Conservation (phyloP, 1,140 invertebrate species). For the Drosophila tani region DNA sequence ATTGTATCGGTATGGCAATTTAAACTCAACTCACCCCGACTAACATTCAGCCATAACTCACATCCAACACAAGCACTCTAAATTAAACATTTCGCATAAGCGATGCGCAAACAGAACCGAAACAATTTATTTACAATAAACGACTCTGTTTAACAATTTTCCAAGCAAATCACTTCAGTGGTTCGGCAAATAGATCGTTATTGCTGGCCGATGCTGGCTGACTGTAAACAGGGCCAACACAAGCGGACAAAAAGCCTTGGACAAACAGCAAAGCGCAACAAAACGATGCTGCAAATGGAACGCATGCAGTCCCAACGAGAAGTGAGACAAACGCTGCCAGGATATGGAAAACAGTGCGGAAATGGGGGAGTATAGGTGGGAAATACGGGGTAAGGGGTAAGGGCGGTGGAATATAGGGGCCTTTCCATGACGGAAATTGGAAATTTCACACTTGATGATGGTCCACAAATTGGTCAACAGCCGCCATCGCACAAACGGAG, state of each 20-base stretch:
- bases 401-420: not conserved
- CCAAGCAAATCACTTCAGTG: constrained; percentile 41
- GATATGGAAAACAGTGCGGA: constrained; percentile 6
- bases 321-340: constrained; percentile 27
- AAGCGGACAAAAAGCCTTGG: constrained; percentile 43
- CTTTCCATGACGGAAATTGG: constrained; percentile 68
- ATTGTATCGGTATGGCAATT: too few relatives aligned
- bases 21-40: too few relatives aligned
- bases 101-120: constrained; percentile 17
- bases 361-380: not conserved
- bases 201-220: constrained; percentile 32
- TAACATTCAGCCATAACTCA: constrained; percentile 11
- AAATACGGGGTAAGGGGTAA: not conserved
- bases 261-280: constrained; percentile 49
- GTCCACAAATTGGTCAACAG: constrained; percentile 80
- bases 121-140: constrained; percentile 45
- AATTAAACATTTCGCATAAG: constrained; percentile 24
- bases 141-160: constrained; percentile 39
- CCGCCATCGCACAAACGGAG: constrained; percentile 33
- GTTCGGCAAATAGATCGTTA: constrained; percentile 66
- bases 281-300: constrained; percentile 52
- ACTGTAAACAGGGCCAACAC: constrained; percentile 26
- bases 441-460: constrained; percentile 82
- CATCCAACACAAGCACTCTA: constrained; percentile 2
- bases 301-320: constrained; percentile 33